phyloP scores from a whole-genome alignment of 1,140 invertebrate genomes.

The Fopius arisanus region DNA sequence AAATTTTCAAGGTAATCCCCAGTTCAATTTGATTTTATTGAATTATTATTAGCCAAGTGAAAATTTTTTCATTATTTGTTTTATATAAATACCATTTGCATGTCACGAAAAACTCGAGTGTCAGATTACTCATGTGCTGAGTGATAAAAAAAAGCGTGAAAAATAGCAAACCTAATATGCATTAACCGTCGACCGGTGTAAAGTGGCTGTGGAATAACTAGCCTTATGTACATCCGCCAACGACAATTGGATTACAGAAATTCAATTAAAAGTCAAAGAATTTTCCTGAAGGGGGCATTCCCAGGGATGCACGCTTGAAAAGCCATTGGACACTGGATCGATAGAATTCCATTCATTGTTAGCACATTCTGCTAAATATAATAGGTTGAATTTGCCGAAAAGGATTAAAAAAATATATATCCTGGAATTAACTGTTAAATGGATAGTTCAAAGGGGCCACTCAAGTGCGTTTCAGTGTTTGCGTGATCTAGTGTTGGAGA shows the following conservation, averaged over 20 bases:
- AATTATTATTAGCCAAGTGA: too few species aligned
- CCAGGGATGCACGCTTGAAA: slow-evolving; percentile 38
- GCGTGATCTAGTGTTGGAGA: neutral
- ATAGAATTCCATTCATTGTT: slow-evolving; percentile 10
- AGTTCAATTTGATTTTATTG: too few species aligned
- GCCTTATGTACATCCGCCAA: neutral
- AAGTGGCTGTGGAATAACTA: neutral
- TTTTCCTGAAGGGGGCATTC: slow-evolving; percentile 45
- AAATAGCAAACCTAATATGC: neutral
- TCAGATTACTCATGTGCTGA: neutral
- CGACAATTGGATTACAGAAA: slow-evolving; percentile 58
- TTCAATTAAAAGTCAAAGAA: slow-evolving; percentile 58
- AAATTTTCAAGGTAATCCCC: too few species aligned
- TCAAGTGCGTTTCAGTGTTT: neutral
- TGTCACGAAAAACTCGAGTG: neutral
- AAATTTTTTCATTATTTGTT: neutral
- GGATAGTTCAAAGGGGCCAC: neutral
- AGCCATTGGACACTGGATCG: neutral
- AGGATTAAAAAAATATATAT: neutral
- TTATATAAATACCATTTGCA: neutral
- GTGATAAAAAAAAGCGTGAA: neutral
- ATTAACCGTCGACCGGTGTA: neutral
- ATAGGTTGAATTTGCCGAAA: neutral
- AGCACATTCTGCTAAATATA: neutral
- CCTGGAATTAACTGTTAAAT: neutral